Conservation (phyloP, 2,797 vertebrate species). For the Crax fasciolata region DNA sequence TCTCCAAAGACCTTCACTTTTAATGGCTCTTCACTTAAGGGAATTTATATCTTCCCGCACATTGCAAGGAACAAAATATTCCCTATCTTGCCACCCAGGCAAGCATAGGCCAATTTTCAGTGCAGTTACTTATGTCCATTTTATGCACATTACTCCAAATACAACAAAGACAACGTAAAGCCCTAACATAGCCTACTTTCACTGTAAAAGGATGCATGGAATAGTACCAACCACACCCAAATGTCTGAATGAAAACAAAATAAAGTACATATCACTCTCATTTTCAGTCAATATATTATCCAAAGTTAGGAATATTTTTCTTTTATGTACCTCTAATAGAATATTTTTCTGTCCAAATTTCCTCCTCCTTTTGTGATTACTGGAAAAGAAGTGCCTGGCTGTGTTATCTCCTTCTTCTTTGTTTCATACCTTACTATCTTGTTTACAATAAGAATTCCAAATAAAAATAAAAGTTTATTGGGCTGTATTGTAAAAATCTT, state of each 20-base stretch:
- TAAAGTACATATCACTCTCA: fast-evolving
- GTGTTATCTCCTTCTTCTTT: not conserved
- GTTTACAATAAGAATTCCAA: constrained; percentile 14
- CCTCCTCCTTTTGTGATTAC: not conserved
- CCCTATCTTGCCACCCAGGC: not conserved
- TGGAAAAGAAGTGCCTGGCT: not conserved
- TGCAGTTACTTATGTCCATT: not conserved
- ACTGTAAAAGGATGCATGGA: not conserved
- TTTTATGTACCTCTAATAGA: not conserved
- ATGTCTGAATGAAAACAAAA: not conserved
- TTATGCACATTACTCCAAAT: not conserved
- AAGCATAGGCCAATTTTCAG: not conserved
- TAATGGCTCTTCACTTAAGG: not conserved
- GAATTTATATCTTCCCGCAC: not conserved
- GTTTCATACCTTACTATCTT: not conserved
- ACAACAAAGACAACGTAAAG: not conserved
- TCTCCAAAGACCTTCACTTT: not conserved
- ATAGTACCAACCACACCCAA: not conserved
- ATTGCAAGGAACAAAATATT: not conserved
- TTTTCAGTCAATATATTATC: not conserved
- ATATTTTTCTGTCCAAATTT: not conserved
- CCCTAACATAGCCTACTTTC: not conserved
- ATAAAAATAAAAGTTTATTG: constrained; percentile 47
- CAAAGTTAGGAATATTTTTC: not conserved
- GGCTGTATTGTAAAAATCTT: constrained; percentile 11